Conservation (phyloP, 2,113 vertebrate genomes). For the Protomyctophum bolini region DNA sequence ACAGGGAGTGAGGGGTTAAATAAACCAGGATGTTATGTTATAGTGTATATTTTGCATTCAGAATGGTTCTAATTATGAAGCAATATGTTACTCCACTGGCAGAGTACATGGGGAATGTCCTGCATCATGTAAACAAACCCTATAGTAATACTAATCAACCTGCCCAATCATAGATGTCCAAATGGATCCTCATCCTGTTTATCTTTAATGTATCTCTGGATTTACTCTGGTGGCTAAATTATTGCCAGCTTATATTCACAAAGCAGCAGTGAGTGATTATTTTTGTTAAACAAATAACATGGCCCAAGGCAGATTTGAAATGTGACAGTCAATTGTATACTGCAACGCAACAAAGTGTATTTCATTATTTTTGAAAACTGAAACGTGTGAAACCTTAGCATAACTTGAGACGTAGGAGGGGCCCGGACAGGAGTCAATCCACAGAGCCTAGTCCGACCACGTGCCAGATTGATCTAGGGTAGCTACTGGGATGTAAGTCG, state of each 20-base stretch:
- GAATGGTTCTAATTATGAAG: constrained; percentile 58
- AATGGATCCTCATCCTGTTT: constrained; percentile 54
- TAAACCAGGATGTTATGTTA: background rate
- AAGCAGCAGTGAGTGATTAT: constrained; percentile 57
- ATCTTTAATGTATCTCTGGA: constrained; percentile 45
- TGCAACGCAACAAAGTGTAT: constrained; percentile 6
- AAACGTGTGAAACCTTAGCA: background rate
- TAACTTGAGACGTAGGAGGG: background rate
- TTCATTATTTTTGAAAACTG: constrained; percentile 16
- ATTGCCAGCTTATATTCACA: constrained; percentile 47
- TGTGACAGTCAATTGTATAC: background rate
- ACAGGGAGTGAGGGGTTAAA: no score
- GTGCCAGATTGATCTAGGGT: no score
- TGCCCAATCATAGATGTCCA: constrained; percentile 45
- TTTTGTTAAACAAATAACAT: constrained; percentile 9
- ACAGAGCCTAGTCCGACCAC: no score
- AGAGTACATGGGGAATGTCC: constrained; percentile 53
- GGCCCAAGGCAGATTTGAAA: constrained; percentile 23
- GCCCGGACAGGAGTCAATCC: no score
- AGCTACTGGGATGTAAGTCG: no score
- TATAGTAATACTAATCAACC: constrained; percentile 22
- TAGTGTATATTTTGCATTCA: constrained; percentile 7
- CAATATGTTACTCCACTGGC: constrained; percentile 39
- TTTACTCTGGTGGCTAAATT: constrained; percentile 52
- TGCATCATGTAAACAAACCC: constrained; percentile 47